These are phyloP conservation scores for Balanococcus diminutus DNA, from an alignment of 2,888 invertebrate genomes.

Conservation along the genomic window DNA sequence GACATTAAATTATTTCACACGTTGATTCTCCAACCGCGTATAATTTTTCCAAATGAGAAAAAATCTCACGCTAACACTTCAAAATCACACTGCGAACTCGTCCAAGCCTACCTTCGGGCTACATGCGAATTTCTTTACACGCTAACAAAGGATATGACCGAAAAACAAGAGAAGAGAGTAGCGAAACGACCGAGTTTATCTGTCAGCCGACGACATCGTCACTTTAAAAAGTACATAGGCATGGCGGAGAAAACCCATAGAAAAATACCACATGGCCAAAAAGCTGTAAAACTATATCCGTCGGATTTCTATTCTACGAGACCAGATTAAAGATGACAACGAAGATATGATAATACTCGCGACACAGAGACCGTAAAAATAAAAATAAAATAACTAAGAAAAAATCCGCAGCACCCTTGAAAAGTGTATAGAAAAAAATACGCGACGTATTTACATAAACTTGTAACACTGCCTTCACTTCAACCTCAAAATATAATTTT, in stretches of 20 bases:
- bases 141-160: neutral
- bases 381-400: neutral
- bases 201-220: slow-evolving; percentile 29
- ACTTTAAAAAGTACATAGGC: neutral
- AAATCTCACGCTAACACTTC: neutral
- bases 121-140: too few relatives aligned
- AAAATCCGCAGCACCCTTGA: neutral
- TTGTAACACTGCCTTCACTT: slow-evolving; percentile 9
- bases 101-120: neutral
- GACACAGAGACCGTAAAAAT: neutral
- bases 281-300: slow-evolving; percentile 25
- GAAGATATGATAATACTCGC: slow-evolving; percentile 33
- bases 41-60: neutral
- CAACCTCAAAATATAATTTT: slow-evolving; percentile 40
- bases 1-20: neutral
- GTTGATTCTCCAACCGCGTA: neutral
- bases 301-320: slow-evolving; percentile 22
- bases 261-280: slow-evolving; percentile 21
- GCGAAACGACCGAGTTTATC: neutral
- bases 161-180: neutral
- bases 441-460: slow-evolving; percentile 31
- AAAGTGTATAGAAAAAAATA: neutral
- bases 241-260: neutral
- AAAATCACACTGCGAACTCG: neutral
- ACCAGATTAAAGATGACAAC: slow-evolving; percentile 41